Percentiles rank a stretch among this genome's conserved stretches.
Evolutionary conservation across 2,888 invertebrate genomes (phyloP).

Genomic region (Ectemnius cavifrons): DNA sequence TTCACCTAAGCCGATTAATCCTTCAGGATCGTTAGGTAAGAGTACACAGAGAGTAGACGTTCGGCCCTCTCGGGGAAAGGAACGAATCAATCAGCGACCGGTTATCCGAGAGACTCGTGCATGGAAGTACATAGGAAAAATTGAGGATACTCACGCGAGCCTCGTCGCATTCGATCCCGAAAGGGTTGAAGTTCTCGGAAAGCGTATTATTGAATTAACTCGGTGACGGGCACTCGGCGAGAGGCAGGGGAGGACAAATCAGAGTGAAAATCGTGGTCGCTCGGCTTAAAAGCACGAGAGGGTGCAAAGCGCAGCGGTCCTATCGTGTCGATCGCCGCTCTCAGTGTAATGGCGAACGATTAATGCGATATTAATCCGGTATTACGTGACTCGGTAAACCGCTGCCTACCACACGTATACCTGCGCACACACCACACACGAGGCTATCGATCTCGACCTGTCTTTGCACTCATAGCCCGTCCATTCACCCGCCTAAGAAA

Average conservation of each 20-base stretch:
- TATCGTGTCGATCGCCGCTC: constrained; percentile 34
- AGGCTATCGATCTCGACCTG: constrained; percentile 35
- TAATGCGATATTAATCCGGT: constrained; percentile 50
- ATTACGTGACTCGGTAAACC: constrained; percentile 39
- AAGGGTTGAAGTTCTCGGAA: background rate
- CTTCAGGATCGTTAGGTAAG: too few relatives aligned
- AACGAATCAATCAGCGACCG: constrained; percentile 31
- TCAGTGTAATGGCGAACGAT: constrained; percentile 39
- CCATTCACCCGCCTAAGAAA: constrained; percentile 1
- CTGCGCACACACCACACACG: constrained; percentile 3
- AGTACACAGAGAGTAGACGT: too few relatives aligned
- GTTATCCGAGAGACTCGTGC: constrained; percentile 12
- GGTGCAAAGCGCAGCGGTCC: constrained; percentile 16
- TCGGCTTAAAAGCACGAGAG: constrained; percentile 48
- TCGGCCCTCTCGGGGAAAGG: background rate
- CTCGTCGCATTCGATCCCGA: background rate
- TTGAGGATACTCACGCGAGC: constrained; percentile 65
- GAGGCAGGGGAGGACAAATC: constrained; percentile 42
- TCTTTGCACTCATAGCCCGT: constrained; percentile 27
- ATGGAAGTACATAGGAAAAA: constrained; percentile 44
- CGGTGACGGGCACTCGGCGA: constrained; percentile 31
- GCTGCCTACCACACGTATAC: background rate
- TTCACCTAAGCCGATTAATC: too few relatives aligned
- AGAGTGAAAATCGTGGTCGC: constrained; percentile 20
- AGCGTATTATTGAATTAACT: constrained; percentile 46